Conservation (phyloP, 2,888 invertebrate genomes). For the Falcaria lacertinaria region DNA sequence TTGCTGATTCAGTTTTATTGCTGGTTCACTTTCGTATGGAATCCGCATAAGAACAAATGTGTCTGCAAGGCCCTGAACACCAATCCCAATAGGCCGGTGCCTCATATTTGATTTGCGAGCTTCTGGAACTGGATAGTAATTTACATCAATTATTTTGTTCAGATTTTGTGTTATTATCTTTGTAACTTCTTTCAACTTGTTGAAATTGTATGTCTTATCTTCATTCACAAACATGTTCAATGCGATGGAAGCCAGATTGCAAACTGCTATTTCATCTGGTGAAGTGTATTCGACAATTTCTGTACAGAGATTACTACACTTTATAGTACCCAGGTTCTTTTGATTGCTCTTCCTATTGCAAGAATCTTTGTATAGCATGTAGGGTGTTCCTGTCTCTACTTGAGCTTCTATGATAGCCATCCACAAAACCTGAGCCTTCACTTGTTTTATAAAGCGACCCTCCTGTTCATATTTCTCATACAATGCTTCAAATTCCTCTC, state of each 20-base stretch:
- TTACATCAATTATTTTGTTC: conserved; percentile 98
- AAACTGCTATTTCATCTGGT: conserved; percentile 96
- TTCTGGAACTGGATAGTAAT: conserved; percentile 96
- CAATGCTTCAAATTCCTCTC: conserved; percentile 94
- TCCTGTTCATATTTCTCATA: conserved; percentile 93
- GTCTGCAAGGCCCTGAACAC: conserved; percentile 98
- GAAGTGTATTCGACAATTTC: conserved; percentile 98
- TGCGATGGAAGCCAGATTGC: conserved; percentile 98
- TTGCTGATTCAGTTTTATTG: conserved; percentile 92
- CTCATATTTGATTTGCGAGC: conserved; percentile 92
- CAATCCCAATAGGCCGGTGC: conserved; percentile 93
- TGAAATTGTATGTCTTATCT: conserved; percentile 91
- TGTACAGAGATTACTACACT: conserved; percentile 98
- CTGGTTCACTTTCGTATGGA: conserved; percentile 94
- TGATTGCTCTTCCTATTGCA: conserved; percentile 99
- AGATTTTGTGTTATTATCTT: conserved; percentile 94
- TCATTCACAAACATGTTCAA: conserved; percentile 94
- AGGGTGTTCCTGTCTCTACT: conserved; percentile 98
- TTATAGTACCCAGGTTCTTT: conserved; percentile 98
- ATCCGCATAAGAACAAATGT: conserved; percentile 95
- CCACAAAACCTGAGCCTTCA: conserved; percentile 94
- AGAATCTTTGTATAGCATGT: conserved; percentile 97
- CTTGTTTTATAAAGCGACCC: conserved; percentile 82
- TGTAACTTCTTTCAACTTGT: conserved; percentile 90
- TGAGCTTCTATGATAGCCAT: conserved; percentile 96